Percentiles rank a stretch among this genome's conserved stretches.
These are phyloP conservation scores for Gadus chalcogrammus DNA, from an alignment of 2,113 vertebrate species.

Conservation along the genomic window DNA sequence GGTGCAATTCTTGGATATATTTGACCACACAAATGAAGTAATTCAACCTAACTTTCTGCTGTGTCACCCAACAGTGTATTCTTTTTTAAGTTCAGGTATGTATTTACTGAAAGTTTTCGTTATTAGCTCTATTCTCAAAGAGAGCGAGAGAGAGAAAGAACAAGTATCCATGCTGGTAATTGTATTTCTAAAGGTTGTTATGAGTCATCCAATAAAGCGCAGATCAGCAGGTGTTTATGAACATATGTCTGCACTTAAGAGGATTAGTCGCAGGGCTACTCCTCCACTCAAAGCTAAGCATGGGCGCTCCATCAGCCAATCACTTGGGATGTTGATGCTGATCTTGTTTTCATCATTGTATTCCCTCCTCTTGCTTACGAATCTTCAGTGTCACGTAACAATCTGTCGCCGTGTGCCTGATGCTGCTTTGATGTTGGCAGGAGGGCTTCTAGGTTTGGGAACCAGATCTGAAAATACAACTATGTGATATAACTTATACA, in stretches of 20 bases:
- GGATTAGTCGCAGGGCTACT: constrained; percentile 53
- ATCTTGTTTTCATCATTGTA: constrained; percentile 12
- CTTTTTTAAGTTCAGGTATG: neutral
- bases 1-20: too few species aligned
- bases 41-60: constrained; percentile 5
- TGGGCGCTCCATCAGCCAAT: constrained; percentile 25
- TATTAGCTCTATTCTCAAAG: too few species aligned
- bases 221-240: neutral
- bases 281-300: constrained; percentile 31
- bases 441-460: too few species aligned
- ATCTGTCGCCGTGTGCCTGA: neutral
- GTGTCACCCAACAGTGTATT: neutral
- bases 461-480: too few species aligned
- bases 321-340: constrained; percentile 26
- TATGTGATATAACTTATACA: too few species aligned
- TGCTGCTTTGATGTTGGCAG: too few species aligned
- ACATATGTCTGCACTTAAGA: constrained; percentile 69
- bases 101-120: too few species aligned
- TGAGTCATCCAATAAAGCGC: constrained; percentile 44
- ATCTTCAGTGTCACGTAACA: neutral
- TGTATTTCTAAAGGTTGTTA: constrained; percentile 30
- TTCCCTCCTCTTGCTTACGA: neutral
- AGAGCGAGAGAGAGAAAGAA: too few species aligned
- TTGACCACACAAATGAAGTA: too few species aligned
- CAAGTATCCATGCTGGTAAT: too few species aligned